Evolutionary conservation across 2,113 vertebrate genomes (phyloP).

Genomic region (Setophaga kirtlandii): DNA sequence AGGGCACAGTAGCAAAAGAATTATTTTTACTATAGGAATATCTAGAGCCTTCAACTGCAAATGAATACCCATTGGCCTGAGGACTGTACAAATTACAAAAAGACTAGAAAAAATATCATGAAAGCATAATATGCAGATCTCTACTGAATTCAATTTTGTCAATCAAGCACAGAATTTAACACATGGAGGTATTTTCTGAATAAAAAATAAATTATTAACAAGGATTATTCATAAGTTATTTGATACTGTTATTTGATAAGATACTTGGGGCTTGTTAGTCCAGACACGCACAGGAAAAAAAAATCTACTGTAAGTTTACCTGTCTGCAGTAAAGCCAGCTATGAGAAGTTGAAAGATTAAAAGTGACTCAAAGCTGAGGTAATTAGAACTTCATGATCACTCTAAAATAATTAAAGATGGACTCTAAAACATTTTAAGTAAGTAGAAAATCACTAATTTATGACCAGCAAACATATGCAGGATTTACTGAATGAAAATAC

Average conservation of each 20-base stretch:
- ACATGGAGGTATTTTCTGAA: background rate
- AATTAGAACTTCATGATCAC: background rate
- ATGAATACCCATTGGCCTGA: background rate
- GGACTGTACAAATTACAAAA: background rate
- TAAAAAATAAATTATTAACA: conserved; percentile 15
- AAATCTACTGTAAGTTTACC: background rate
- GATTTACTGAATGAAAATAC: background rate
- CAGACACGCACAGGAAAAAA: background rate
- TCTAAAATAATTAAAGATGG: background rate
- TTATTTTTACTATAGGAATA: background rate
- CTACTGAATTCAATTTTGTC: background rate
- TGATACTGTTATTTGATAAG: background rate
- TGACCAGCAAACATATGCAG: background rate
- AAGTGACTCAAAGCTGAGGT: background rate
- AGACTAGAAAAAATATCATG: background rate
- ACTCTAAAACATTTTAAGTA: background rate
- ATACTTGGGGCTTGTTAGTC: background rate
- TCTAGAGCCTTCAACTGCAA: background rate
- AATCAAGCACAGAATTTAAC: background rate
- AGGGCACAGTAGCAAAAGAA: background rate
- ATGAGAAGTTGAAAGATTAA: background rate
- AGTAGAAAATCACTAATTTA: background rate
- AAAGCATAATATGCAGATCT: background rate
- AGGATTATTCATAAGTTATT: background rate
- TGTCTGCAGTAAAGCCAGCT: background rate